Conservation (phyloP, 2,888 invertebrate genomes). For the Germaria angustata region DNA sequence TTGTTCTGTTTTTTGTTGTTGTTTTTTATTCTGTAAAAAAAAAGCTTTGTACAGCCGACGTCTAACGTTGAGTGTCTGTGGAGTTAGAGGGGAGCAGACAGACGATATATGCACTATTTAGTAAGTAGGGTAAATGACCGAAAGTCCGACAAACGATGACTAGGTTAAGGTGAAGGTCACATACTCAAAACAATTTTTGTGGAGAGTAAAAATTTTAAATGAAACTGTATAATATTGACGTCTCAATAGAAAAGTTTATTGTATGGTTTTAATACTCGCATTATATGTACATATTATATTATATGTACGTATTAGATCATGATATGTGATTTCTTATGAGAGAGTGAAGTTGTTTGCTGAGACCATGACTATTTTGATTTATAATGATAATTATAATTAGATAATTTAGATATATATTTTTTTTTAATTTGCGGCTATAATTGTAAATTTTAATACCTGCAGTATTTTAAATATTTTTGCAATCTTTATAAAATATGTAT, state of each 20-base stretch:
- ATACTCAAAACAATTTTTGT: constrained; percentile 64
- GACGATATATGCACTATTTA: constrained; percentile 51
- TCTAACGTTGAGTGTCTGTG: background rate
- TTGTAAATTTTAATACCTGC: no score
- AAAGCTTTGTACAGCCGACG: constrained; percentile 28
- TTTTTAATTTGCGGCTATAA: no score
- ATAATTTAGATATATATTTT: background rate
- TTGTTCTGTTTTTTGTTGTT: background rate
- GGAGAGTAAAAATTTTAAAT: constrained; percentile 23
- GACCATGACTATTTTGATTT: background rate
- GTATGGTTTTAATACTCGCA: no score
- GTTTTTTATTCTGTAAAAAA: background rate
- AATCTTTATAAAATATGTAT: no score
- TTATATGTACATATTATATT: no score
- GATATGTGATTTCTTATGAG: background rate
- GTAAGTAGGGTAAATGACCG: constrained; percentile 79
- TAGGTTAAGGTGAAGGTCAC: constrained; percentile 81
- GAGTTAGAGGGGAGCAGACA: constrained; percentile 1
- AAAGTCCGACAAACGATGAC: constrained; percentile 80
- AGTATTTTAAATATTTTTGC: no score
- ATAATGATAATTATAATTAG: no score
- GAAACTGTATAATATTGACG: constrained; percentile 11
- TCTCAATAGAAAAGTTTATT: background rate
- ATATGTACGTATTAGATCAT: background rate
- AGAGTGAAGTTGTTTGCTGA: background rate